phyloP scores from a whole-genome alignment of 2,888 invertebrate genomes.

The Auanema freiburgensis region DNA sequence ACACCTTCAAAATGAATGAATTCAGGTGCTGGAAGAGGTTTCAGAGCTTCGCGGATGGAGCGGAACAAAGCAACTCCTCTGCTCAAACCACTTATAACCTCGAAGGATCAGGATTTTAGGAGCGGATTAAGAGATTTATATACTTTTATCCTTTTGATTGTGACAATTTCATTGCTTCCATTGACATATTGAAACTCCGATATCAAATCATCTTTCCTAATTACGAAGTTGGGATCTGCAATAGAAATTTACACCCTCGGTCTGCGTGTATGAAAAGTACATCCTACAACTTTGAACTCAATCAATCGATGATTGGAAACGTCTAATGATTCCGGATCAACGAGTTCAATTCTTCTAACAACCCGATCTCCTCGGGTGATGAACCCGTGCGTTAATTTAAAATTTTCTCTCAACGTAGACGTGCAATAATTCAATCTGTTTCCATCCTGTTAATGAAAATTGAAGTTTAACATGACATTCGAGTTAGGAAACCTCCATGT shows the following conservation, averaged over 20 bases:
- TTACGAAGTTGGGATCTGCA: no score
- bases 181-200: no score
- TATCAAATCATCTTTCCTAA: no score
- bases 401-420: no score
- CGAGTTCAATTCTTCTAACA: background rate
- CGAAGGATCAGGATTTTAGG: background rate
- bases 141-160: no score
- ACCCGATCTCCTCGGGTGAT: background rate
- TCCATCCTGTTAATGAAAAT: no score
- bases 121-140: no score
- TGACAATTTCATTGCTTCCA: no score
- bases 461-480: background rate
- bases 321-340: background rate
- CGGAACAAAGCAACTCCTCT: slow-evolving; percentile 30
- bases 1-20: slow-evolving; percentile 22
- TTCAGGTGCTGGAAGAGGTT: background rate
- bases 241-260: no score
- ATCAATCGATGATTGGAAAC: background rate
- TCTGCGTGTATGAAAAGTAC: background rate
- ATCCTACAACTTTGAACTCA: background rate
- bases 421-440: no score
- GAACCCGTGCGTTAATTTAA: no score
- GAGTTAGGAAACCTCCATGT: slow-evolving; percentile 12
- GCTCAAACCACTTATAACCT: slow-evolving; percentile 22
- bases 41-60: slow-evolving; percentile 16